phyloP scores from a whole-genome alignment of 2,797 vertebrate species.

The Hirundo rustica region DNA sequence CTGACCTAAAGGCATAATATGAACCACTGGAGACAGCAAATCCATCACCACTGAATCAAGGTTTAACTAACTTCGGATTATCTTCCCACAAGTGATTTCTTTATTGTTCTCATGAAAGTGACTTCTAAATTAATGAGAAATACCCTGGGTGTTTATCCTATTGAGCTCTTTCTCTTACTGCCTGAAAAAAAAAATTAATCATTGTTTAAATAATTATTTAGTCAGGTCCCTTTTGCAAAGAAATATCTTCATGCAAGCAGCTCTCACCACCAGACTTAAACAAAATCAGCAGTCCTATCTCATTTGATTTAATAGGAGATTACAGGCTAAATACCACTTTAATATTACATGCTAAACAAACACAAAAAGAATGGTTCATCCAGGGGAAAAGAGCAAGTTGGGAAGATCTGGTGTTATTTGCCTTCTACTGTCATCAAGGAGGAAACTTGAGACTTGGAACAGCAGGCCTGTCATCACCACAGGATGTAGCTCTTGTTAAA shows the following conservation, averaged over 20 bases:
- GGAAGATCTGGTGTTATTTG: neutral
- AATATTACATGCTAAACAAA: constrained; percentile 47
- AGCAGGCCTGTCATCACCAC: neutral
- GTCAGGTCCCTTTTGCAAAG: constrained; percentile 6
- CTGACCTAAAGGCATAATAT: constrained; percentile 17
- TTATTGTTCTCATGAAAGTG: constrained; percentile 44
- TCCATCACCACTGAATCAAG: neutral
- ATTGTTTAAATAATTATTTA: constrained; percentile 58
- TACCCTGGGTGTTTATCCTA: constrained; percentile 22
- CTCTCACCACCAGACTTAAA: neutral
- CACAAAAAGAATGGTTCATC: neutral
- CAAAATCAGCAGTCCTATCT: neutral
- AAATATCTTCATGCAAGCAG: neutral
- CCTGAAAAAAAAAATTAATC: constrained; percentile 26
- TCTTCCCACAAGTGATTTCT: constrained; percentile 34
- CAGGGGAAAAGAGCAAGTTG: neutral
- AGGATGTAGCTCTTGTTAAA: constrained; percentile 24
- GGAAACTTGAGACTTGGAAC: neutral
- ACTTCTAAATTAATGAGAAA: constrained; percentile 57
- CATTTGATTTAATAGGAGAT: constrained; percentile 46
- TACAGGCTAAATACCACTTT: constrained; percentile 27
- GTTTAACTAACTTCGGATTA: neutral
- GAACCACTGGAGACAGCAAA: constrained; percentile 1
- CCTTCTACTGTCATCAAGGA: constrained; percentile 2
- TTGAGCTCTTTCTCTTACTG: neutral